These are phyloP conservation scores for Macrotis lagotis DNA, from an alignment of 2,113 vertebrate species.

Conservation along the genomic window DNA sequence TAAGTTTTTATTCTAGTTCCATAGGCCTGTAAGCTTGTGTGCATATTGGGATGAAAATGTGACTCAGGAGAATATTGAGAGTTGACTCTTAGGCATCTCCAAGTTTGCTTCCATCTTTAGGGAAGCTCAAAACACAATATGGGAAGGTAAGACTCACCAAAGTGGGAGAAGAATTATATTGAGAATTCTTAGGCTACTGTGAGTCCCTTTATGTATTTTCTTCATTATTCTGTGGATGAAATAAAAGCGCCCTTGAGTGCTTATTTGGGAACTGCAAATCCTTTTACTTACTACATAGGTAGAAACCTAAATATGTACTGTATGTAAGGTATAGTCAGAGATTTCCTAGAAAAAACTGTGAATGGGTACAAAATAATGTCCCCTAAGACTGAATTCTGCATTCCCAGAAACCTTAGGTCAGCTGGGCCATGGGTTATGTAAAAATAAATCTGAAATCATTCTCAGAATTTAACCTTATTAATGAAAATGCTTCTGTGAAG, in stretches of 20 bases:
- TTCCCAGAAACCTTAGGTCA: neutral
- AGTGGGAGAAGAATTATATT: neutral
- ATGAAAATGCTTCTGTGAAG: constrained; percentile 55
- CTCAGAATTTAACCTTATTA: constrained; percentile 56
- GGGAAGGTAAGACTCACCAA: neutral
- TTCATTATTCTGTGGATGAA: neutral
- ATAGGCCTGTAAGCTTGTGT: neutral
- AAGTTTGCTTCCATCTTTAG: neutral
- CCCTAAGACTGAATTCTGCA: neutral
- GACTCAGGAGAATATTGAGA: neutral
- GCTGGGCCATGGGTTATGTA: neutral
- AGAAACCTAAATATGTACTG: neutral
- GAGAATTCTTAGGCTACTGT: neutral
- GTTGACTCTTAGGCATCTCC: neutral
- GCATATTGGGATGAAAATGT: neutral
- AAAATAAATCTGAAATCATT: constrained; percentile 37
- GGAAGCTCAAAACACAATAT: neutral
- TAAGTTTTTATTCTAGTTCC: neutral
- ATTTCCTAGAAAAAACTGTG: neutral
- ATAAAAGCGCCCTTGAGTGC: neutral
- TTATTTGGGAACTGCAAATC: neutral
- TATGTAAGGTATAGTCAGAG: neutral
- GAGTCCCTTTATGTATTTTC: neutral
- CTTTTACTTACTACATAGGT: neutral
- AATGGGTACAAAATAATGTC: neutral